Percentiles rank a stretch among this genome's conserved stretches.
phyloP scores from a whole-genome alignment of 2,113 vertebrate genomes.

The Pedionomus torquatus region DNA sequence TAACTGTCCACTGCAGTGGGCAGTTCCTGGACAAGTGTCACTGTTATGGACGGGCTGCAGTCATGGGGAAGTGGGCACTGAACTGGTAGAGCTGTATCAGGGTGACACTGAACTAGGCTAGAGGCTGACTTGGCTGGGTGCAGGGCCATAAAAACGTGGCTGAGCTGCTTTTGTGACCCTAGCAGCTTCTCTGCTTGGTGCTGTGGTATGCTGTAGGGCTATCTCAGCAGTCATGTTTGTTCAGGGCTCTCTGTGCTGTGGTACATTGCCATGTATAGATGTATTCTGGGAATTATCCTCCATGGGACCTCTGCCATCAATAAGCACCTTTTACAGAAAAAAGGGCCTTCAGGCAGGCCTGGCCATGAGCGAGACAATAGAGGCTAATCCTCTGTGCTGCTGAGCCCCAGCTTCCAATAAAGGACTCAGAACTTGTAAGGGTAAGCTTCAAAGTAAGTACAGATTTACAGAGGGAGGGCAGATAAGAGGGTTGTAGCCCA shows the following conservation, averaged over 20 bases:
- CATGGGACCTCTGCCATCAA: background rate
- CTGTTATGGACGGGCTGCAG: background rate
- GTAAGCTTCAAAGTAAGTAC: slow-evolving; percentile 41
- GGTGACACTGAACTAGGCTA: background rate
- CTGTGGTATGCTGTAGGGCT: background rate
- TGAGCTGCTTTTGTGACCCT: background rate
- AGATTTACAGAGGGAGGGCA: slow-evolving; percentile 15
- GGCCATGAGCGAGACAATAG: background rate
- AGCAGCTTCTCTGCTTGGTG: background rate
- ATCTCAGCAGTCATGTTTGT: background rate
- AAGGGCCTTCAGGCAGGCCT: background rate
- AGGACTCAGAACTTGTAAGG: background rate
- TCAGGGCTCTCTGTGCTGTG: background rate
- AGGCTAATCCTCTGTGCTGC: slow-evolving; percentile 9
- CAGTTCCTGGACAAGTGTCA: background rate
- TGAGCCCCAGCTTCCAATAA: slow-evolving; percentile 39
- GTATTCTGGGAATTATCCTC: background rate
- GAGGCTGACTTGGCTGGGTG: background rate
- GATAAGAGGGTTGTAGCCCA: slow-evolving; percentile 24
- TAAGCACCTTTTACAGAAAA: background rate
- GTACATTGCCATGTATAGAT: background rate
- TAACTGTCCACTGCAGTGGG: background rate
- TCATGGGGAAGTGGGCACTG: background rate
- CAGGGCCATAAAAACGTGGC: background rate
- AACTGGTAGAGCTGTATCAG: too few relatives aligned